Conservation (phyloP, 2,113 vertebrate genomes). For the Rousettus leschenaultii region DNA sequence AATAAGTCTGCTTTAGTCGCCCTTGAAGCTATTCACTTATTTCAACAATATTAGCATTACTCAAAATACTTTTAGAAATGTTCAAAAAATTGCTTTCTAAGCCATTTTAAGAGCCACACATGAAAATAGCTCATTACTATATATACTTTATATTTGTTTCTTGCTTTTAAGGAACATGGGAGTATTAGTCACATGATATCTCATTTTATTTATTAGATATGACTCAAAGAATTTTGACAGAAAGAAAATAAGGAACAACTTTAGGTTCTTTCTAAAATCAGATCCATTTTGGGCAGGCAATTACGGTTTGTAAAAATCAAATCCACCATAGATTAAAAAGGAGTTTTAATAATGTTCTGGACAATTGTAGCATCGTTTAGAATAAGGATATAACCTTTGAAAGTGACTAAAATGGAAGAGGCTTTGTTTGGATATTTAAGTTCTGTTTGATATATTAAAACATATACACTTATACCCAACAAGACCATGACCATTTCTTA, state of each 20-base stretch:
- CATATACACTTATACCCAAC: not conserved
- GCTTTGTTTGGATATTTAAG: not conserved
- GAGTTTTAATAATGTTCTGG: constrained; percentile 44
- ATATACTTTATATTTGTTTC: constrained; percentile 11
- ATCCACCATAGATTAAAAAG: not conserved
- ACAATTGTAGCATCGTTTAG: constrained; percentile 21
- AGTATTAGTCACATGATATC: not conserved
- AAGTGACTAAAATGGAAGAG: not conserved
- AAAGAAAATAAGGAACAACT: constrained; percentile 53
- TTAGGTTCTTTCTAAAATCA: constrained; percentile 29
- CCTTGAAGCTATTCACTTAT: not conserved
- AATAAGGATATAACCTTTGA: not conserved
- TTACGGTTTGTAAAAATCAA: constrained; percentile 43
- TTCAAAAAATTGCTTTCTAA: constrained; percentile 28
- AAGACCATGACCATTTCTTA: not conserved
- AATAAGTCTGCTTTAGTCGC: not conserved
- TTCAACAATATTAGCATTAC: constrained; percentile 30
- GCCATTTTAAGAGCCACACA: not conserved
- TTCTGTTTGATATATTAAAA: constrained; percentile 1
- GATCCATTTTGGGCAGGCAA: constrained; percentile 11
- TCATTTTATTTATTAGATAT: constrained; percentile 32
- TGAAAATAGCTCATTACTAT: constrained; percentile 40
- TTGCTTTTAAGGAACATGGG: constrained; percentile 34
- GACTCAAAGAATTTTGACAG: constrained; percentile 51
- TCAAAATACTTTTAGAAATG: constrained; percentile 46